Conservation (phyloP, 2,888 invertebrate species). For the Drosophila peninsularis region DNA sequence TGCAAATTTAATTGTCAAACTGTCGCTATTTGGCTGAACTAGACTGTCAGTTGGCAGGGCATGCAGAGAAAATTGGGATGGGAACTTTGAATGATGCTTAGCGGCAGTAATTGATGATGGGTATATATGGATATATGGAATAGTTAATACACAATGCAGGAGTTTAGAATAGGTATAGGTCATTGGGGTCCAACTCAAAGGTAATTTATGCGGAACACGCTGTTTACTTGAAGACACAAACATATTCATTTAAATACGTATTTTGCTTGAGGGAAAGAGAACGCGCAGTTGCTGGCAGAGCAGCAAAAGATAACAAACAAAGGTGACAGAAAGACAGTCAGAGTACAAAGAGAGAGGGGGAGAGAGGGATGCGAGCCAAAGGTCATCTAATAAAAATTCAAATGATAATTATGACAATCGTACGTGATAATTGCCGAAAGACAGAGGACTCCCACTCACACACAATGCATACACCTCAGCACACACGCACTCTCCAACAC, state of each 20-base stretch:
- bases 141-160: no score
- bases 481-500: slow-evolving; percentile 5
- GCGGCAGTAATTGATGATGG: not conserved
- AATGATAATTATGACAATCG: slow-evolving; percentile 84
- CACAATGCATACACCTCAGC: slow-evolving; percentile 21
- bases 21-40: slow-evolving; percentile 14
- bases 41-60: slow-evolving; percentile 5
- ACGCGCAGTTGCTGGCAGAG: slow-evolving; percentile 50
- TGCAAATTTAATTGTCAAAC: slow-evolving; percentile 48
- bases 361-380: slow-evolving; percentile 13
- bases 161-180: no score
- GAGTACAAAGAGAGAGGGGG: slow-evolving; percentile 18
- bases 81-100: not conserved
- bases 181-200: slow-evolving; percentile 2
- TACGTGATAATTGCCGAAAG: slow-evolving; percentile 83
- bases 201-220: slow-evolving; percentile 28
- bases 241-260: slow-evolving; percentile 51
- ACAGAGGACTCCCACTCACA: slow-evolving; percentile 35
- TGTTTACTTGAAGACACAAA: slow-evolving; percentile 41
- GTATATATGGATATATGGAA: not conserved
- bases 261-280: slow-evolving; percentile 20
- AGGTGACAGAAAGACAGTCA: slow-evolving; percentile 21
- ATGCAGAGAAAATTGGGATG: not conserved
- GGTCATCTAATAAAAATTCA: slow-evolving; percentile 75
- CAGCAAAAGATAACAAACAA: slow-evolving; percentile 45